Conservation (phyloP, 2,113 vertebrate genomes). For the Ranitomeya imitator region DNA sequence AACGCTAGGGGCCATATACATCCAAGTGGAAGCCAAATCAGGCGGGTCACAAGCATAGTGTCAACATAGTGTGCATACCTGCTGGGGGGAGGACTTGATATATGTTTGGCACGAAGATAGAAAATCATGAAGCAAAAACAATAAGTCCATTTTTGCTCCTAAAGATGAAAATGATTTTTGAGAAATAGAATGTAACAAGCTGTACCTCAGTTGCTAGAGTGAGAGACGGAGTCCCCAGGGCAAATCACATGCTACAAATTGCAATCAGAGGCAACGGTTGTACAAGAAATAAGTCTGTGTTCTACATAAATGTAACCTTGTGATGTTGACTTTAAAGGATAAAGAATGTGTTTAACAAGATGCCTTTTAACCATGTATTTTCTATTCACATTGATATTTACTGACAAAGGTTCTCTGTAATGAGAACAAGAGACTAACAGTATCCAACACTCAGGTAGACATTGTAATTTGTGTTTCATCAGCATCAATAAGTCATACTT, state of each 20-base stretch:
- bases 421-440: neutral
- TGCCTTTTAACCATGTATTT: constrained; percentile 4
- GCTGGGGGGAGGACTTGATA: too few relatives aligned
- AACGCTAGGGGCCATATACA: too few relatives aligned
- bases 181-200: constrained; percentile 34
- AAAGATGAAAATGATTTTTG: constrained; percentile 21
- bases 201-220: neutral
- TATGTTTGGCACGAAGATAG: neutral
- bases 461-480: neutral
- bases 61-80: too few relatives aligned
- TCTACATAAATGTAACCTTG: constrained; percentile 27
- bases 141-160: neutral
- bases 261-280: neutral
- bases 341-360: neutral
- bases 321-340: neutral
- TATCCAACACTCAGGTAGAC: neutral
- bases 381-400: neutral
- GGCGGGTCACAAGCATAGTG: too few relatives aligned
- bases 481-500: neutral
- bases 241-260: constrained; percentile 35
- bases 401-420: neutral
- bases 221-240: neutral
- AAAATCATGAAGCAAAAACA: neutral
- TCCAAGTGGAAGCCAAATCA: too few relatives aligned
- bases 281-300: constrained; percentile 13